phyloP scores from a whole-genome alignment of 1,140 invertebrate species.

The Cotesia vestalis region DNA sequence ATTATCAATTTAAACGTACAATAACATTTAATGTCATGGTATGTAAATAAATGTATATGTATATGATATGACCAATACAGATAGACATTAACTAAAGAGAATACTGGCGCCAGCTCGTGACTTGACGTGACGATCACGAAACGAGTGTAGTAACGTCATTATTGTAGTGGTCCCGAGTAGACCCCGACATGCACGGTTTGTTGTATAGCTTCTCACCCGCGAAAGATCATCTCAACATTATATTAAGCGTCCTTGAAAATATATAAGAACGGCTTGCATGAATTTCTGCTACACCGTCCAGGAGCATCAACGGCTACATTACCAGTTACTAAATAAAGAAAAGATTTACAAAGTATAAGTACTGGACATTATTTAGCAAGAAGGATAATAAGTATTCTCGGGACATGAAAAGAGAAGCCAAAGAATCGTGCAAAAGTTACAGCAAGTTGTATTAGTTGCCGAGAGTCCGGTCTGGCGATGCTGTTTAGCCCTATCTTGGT shows the following conservation, averaged over 20 bases:
- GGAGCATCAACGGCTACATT: not conserved
- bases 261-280: too few relatives aligned
- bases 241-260: constrained; percentile 25
- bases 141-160: constrained; percentile 32
- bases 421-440: constrained; percentile 24
- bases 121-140: constrained; percentile 5
- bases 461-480: too few relatives aligned
- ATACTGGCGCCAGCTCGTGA: constrained; percentile 30
- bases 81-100: constrained; percentile 4
- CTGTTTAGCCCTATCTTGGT: too few relatives aligned
- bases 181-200: constrained; percentile 31
- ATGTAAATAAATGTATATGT: not conserved
- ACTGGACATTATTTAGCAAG: constrained; percentile 2
- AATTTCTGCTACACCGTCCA: not conserved
- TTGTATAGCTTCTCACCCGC: constrained; percentile 22
- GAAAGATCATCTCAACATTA: constrained; percentile 24
- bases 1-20: not conserved
- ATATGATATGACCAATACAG: not conserved
- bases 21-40: not conserved
- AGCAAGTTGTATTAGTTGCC: constrained; percentile 6
- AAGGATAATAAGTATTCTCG: constrained; percentile 13
- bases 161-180: constrained; percentile 31
- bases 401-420: not conserved
- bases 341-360: not conserved
- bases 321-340: not conserved